These are phyloP conservation scores for Cyprinodon diabolis DNA, from an alignment of 2,797 vertebrate species.

Conservation along the genomic window DNA sequence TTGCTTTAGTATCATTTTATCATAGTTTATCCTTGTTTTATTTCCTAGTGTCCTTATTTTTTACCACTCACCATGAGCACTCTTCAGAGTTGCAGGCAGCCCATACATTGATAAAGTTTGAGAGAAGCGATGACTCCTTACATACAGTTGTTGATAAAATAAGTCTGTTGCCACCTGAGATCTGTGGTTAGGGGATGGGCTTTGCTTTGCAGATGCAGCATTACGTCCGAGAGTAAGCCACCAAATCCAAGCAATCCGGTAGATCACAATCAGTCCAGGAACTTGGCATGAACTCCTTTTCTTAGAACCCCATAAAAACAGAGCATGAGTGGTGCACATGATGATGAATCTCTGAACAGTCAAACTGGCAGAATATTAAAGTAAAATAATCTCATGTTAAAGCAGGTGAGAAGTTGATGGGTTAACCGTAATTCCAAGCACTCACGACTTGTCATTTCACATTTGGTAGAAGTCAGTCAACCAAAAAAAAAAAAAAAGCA, in stretches of 20 bases:
- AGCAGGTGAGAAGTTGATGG: not conserved
- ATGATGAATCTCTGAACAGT: conserved; percentile 3
- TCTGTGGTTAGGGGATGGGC: not conserved
- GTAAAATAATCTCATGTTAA: conserved; percentile 30
- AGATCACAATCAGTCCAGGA: conserved; percentile 16
- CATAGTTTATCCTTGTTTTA: not conserved
- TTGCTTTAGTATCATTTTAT: not conserved
- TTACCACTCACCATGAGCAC: conserved; percentile 46
- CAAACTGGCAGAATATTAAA: not conserved
- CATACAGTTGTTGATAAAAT: conserved; percentile 11
- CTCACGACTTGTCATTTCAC: not conserved
- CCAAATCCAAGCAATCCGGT: conserved; percentile 37
- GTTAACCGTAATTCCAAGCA: not conserved
- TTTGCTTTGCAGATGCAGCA: conserved; percentile 7
- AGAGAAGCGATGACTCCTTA: conserved; percentile 15
- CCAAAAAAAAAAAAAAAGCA: not conserved
- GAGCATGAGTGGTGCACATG: conserved; percentile 27
- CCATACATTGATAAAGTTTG: conserved; percentile 17
- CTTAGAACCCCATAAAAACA: not conserved
- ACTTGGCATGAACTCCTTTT: conserved; percentile 13
- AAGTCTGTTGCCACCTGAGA: conserved; percentile 10
- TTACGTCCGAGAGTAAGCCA: conserved; percentile 48
- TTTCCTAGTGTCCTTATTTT: not conserved
- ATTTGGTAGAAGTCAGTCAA: conserved; percentile 3
- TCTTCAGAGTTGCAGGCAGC: conserved; percentile 33